Base-by-base conservation (phyloP, 2,113 vertebrate genomes). In the Neoarius graeffei region DNA sequence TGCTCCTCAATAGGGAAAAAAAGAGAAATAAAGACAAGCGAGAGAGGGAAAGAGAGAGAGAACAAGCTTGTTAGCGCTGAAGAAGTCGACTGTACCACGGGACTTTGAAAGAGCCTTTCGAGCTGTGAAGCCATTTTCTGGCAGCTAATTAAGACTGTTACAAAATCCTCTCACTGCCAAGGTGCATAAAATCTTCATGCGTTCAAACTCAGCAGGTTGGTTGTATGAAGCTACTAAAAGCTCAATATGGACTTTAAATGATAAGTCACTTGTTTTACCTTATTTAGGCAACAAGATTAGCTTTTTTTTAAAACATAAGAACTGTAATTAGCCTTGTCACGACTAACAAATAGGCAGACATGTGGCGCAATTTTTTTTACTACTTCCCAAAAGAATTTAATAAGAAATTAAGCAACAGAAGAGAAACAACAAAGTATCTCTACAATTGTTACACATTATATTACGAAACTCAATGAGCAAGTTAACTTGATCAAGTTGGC, bases 131-230 rank as follows among this genome's bases (percentile, higher is more conserved):
- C 50, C 35, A 50, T 67, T 64, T 88, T 90, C 89, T 76, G 86
- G 81, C 91, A 91, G 89, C 89, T 93, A 94, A 95, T 95, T 94
- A 93, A 87, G 88, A 88, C 91, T 88, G 81, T 79, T 89, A 91
- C 91, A 89, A 84, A 88, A 80, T 81, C 66, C 84, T 86, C 87
- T 92, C 89, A 73, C 89, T 79, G 50, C 79, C 84, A 90, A 91
- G 84, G 89, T 89, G 88, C 84, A 89, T 92, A 91, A 76, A 83
- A 90, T 67, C 88, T 90, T 83, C 88, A 87, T 91, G 88, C 81
- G 67, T 90, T 88, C 89, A 81, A 89, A 93, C 87, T 90, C 76
- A 90, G 81, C 48, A 71, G 52, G 83, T 56, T 84, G 66, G 50
- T 11, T 54, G 66, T 35, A 59, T 6, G 66, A 73, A 11, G 27